Conservation (phyloP, 1,140 invertebrate species). For the Ceratina japonica region DNA sequence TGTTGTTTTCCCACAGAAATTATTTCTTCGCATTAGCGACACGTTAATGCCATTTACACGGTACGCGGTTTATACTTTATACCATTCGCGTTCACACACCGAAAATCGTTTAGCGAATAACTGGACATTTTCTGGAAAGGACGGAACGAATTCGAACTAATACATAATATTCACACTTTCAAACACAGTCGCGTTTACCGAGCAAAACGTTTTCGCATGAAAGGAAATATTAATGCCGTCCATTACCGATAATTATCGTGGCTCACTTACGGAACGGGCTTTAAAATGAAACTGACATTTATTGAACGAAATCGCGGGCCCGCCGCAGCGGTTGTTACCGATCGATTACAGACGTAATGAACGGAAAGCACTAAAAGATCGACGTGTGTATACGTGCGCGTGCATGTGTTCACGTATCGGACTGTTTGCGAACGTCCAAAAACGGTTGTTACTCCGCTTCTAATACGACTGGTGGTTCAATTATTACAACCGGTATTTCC, state of each 20-base stretch:
- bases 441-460: slow-evolving; percentile 64
- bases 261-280: slow-evolving; percentile 52
- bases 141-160: no score
- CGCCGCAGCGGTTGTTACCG: slow-evolving; percentile 39
- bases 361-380: slow-evolving; percentile 54
- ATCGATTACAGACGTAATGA: slow-evolving; percentile 61
- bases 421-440: slow-evolving; percentile 57
- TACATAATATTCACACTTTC: not conserved
- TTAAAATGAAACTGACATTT: slow-evolving; percentile 63
- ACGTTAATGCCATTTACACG: no score
- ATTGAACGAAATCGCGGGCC: slow-evolving; percentile 60
- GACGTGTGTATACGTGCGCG: slow-evolving; percentile 18
- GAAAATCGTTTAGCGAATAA: no score
- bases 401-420: slow-evolving; percentile 53
- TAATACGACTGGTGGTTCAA: slow-evolving; percentile 73
- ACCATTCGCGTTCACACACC: no score
- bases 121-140: no score
- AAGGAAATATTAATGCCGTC: slow-evolving; percentile 38
- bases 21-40: no score
- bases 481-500: slow-evolving; percentile 70
- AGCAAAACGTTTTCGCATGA: slow-evolving; percentile 35
- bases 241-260: slow-evolving; percentile 60
- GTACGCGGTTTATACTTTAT: no score
- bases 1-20: no score
- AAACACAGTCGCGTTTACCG: slow-evolving; percentile 9